Evolutionary conservation across 1,140 invertebrate species (phyloP).

Genomic region (Phocides pigmalion): DNA sequence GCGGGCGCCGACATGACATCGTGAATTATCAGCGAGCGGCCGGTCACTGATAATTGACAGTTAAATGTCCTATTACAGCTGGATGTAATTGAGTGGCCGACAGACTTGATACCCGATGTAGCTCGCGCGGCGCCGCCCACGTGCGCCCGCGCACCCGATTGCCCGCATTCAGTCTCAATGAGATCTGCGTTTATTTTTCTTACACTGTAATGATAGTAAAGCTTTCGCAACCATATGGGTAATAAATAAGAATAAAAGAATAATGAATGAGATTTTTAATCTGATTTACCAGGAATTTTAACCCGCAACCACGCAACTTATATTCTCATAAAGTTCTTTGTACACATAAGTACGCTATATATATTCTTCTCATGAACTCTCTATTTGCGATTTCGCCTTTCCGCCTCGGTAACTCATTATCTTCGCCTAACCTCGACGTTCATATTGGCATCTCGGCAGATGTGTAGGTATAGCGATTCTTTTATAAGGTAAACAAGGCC

Average conservation of each 20-base stretch:
- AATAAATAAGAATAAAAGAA: slow-evolving; percentile 26
- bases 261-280: slow-evolving; percentile 8
- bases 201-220: slow-evolving; percentile 33
- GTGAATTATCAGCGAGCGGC: slow-evolving; percentile 31
- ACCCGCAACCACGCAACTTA: too few species aligned
- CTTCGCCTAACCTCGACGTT: slow-evolving; percentile 1
- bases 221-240: slow-evolving; percentile 21
- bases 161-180: slow-evolving; percentile 34
- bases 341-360: neutral
- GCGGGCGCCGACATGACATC: slow-evolving; percentile 12
- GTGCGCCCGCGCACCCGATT: slow-evolving; percentile 32
- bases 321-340: too few species aligned
- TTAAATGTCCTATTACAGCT: slow-evolving; percentile 55
- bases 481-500: slow-evolving; percentile 29
- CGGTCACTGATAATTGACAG: slow-evolving; percentile 57
- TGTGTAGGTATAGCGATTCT: slow-evolving; percentile 18
- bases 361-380: neutral
- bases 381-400: slow-evolving; percentile 16
- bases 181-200: slow-evolving; percentile 41
- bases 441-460: slow-evolving; percentile 12
- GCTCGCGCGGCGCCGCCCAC: slow-evolving; percentile 39
- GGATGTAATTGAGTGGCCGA: slow-evolving; percentile 50
- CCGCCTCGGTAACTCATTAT: slow-evolving; percentile 14
- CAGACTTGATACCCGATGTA: slow-evolving; percentile 21
- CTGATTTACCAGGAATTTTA: neutral